Conservation (phyloP, 2,113 vertebrate species). For the Pyxicephalus adspersus region DNA sequence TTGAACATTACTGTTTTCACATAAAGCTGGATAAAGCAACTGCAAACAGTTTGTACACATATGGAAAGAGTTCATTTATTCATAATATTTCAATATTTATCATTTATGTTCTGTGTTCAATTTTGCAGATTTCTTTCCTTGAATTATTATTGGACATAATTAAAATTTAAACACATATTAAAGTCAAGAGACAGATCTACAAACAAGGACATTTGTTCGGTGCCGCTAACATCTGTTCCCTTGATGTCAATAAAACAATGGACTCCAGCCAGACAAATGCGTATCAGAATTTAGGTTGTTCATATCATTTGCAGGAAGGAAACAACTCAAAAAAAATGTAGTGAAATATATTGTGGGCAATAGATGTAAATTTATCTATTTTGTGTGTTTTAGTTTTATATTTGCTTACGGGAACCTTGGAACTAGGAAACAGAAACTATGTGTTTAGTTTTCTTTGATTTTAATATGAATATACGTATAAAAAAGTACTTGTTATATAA, state of each 20-base stretch:
- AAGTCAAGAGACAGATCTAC: constrained; percentile 19
- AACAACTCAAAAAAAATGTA: neutral
- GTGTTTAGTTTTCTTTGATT: too few relatives aligned
- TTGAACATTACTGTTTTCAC: too few relatives aligned
- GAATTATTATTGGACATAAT: constrained; percentile 23
- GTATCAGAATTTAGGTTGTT: constrained; percentile 16
- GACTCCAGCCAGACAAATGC: constrained; percentile 17
- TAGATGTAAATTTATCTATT: neutral
- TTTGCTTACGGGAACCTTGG: neutral
- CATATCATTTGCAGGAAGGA: constrained; percentile 21
- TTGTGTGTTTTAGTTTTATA: too few relatives aligned
- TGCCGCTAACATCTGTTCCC: constrained; percentile 42
- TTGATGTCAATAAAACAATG: constrained; percentile 31
- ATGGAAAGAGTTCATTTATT: neutral
- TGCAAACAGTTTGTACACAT: neutral
- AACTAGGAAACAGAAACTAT: too few relatives aligned
- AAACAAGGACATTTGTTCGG: constrained; percentile 35
- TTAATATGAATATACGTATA: too few relatives aligned
- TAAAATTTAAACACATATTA: constrained; percentile 20
- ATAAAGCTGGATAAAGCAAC: neutral
- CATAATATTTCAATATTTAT: neutral
- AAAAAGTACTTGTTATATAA: too few relatives aligned
- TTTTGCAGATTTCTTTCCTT: neutral
- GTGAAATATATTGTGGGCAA: neutral
- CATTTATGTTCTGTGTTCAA: neutral